These are phyloP conservation scores for Xestia ashworthii DNA, from an alignment of 2,888 invertebrate species.

Conservation along the genomic window DNA sequence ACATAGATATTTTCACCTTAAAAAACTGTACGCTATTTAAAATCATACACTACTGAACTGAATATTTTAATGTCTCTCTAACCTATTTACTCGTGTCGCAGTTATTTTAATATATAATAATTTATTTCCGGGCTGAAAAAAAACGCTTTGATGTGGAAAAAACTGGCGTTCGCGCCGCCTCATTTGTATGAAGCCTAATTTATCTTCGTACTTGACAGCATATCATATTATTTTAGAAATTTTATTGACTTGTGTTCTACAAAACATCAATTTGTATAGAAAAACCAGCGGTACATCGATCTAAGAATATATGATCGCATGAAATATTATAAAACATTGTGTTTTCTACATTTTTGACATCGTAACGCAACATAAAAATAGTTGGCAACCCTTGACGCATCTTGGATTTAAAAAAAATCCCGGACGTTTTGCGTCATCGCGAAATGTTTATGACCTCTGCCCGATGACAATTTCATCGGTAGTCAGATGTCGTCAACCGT, in stretches of 20 bases:
- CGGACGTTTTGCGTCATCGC: constrained; percentile 59
- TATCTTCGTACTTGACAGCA: constrained; percentile 64
- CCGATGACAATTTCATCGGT: constrained; percentile 67
- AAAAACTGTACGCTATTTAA: constrained; percentile 12
- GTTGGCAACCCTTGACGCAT: constrained; percentile 76
- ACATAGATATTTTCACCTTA: not conserved
- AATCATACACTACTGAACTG: constrained; percentile 32
- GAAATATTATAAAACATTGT: constrained; percentile 69
- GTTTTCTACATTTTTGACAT: constrained; percentile 76
- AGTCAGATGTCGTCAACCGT: constrained; percentile 65
- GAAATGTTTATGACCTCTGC: constrained; percentile 67
- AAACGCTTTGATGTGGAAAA: constrained; percentile 67
- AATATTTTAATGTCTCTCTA: constrained; percentile 38
- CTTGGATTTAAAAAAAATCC: constrained; percentile 49
- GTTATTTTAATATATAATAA: constrained; percentile 69
- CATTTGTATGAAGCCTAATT: constrained; percentile 63
- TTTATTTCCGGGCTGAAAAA: constrained; percentile 66
- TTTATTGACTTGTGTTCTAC: constrained; percentile 57
- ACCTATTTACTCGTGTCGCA: constrained; percentile 57
- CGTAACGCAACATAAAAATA: constrained; percentile 80
- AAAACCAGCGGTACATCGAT: constrained; percentile 28
- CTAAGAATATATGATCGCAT: constrained; percentile 39
- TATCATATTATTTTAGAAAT: constrained; percentile 53
- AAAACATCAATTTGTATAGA: constrained; percentile 58
- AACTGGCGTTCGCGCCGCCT: constrained; percentile 57